These are phyloP conservation scores for Polyploca ridens DNA, from an alignment of 2,888 invertebrate genomes.

Conservation along the genomic window DNA sequence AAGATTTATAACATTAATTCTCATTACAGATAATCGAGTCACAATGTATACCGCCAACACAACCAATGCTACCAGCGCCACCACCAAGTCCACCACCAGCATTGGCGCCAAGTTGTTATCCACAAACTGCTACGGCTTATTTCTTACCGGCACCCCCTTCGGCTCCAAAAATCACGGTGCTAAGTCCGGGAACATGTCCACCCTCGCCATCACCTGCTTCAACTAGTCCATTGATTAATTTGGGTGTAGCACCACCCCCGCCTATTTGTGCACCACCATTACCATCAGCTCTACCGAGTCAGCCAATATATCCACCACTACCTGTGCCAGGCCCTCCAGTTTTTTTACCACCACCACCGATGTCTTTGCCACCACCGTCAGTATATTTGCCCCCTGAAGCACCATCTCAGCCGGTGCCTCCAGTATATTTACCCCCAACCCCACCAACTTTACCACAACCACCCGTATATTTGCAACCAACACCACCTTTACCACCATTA, in stretches of 20 bases:
- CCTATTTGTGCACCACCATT: background rate
- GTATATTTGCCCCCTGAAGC: too few relatives aligned
- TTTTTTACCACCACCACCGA: background rate
- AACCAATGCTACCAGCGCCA: background rate
- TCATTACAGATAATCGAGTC: conserved; percentile 25
- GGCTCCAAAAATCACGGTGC: conserved; percentile 35
- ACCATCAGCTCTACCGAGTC: background rate
- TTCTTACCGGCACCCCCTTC: conserved; percentile 38
- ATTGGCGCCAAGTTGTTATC: conserved; percentile 33
- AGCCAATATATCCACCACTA: background rate
- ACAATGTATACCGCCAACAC: conserved; percentile 10
- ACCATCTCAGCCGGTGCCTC: background rate
- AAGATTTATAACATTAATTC: conserved; percentile 1
- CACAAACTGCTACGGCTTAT: conserved; percentile 42
- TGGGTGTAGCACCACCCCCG: background rate
- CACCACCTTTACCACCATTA: background rate
- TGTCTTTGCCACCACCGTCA: background rate
- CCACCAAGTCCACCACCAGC: background rate
- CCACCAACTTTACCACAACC: background rate
- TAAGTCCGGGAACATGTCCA: conserved; percentile 18
- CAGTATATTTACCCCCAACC: background rate
- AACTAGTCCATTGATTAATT: background rate
- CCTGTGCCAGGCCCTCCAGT: background rate
- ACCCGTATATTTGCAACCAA: background rate
- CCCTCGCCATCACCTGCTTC: background rate